phyloP scores from a whole-genome alignment of 2,888 invertebrate species.

The Eucriotettix oculatus region DNA sequence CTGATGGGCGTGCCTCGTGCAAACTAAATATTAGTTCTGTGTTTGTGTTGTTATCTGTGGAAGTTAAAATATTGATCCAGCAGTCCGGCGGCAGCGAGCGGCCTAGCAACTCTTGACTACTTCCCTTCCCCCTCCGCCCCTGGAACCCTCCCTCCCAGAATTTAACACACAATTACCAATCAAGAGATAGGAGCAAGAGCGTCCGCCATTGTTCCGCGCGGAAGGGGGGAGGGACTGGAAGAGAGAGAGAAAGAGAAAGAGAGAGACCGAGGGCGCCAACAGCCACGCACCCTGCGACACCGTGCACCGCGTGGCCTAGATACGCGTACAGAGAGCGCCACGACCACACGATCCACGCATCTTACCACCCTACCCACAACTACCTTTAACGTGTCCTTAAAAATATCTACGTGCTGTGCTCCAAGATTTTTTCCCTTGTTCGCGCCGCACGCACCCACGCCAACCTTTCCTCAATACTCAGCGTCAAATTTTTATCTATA shows the following conservation, averaged over 20 bases:
- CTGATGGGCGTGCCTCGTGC: constrained; percentile 11
- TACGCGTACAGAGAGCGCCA: background rate
- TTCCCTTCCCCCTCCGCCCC: constrained; percentile 1
- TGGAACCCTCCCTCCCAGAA: constrained; percentile 4
- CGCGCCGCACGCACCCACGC: no score
- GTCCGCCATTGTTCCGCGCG: background rate
- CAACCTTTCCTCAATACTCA: no score
- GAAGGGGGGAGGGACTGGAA: background rate
- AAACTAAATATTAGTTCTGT: constrained; percentile 15
- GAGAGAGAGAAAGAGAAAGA: background rate
- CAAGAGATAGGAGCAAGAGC: constrained; percentile 6
- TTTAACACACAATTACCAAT: constrained; percentile 13
- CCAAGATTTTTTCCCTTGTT: no score
- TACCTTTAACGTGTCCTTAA: no score
- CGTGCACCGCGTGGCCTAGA: background rate
- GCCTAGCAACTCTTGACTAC: constrained; percentile 11
- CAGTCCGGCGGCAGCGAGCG: constrained; percentile 1
- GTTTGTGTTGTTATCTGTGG: constrained; percentile 14
- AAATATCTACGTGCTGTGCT: no score
- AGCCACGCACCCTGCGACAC: background rate
- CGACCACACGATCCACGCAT: no score
- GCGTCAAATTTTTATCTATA: no score
- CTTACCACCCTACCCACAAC: no score
- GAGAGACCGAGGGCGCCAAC: background rate
- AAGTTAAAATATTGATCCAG: constrained; percentile 15